Evolutionary conservation across 2,888 invertebrate genomes (phyloP).

Genomic region (Ophion costatus): DNA sequence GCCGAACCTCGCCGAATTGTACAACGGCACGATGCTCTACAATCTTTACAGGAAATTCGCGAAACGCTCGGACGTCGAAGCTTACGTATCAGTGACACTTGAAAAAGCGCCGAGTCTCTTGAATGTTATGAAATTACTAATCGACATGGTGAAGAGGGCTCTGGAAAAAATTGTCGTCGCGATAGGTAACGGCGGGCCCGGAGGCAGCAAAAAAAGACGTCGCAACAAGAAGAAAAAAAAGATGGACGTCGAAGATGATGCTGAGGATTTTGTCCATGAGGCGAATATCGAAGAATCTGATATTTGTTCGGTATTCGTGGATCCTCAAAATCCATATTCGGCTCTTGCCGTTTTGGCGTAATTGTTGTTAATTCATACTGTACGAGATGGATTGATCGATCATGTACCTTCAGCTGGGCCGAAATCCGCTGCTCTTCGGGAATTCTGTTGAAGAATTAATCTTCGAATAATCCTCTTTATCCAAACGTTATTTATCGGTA

Average conservation of each 20-base stretch:
- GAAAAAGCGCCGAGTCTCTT: constrained; percentile 79
- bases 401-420: no score
- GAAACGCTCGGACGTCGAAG: constrained; percentile 85
- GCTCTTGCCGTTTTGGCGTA: constrained; percentile 44
- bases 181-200: constrained; percentile 51
- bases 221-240: constrained; percentile 68
- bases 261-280: constrained; percentile 49
- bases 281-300: constrained; percentile 64
- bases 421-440: no score
- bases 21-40: constrained; percentile 91
- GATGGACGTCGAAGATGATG: background rate
- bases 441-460: no score
- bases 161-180: constrained; percentile 46
- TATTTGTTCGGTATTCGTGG: constrained; percentile 63
- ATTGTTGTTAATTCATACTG: background rate
- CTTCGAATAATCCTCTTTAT: no score
- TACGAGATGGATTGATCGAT: no score
- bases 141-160: constrained; percentile 68
- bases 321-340: constrained; percentile 70
- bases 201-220: constrained; percentile 65
- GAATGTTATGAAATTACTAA: constrained; percentile 74
- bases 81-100: constrained; percentile 83
- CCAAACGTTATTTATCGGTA: no score
- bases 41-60: constrained; percentile 88
- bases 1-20: constrained; percentile 87